A percentile compares a stretch with the other conserved stretches of the same genome.
phyloP scores from a whole-genome alignment of 2,888 invertebrate species.

The Tridacna crocea region DNA sequence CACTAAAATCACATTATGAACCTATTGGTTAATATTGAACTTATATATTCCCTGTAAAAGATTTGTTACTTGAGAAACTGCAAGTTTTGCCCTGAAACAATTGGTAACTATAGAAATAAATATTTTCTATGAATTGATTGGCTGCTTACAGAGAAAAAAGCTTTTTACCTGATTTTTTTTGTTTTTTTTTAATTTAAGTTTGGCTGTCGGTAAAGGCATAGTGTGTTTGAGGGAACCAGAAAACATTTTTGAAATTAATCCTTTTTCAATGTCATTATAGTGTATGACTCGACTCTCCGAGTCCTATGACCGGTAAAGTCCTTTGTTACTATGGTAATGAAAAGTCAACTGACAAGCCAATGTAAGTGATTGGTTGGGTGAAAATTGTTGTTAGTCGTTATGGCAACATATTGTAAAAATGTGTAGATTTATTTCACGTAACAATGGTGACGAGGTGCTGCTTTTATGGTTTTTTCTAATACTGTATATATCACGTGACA shows the following conservation, averaged over 20 bases:
- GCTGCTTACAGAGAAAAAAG: no score
- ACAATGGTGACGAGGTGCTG: conserved; percentile 51
- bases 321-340: conserved; percentile 60
- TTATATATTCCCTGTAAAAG: no score
- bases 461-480: conserved; percentile 64
- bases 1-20: no score
- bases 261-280: conserved; percentile 16
- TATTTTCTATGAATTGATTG: no score
- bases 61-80: no score
- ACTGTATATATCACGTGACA: conserved; percentile 52
- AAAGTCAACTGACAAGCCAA: conserved; percentile 55
- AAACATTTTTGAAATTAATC: neutral
- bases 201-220: no score
- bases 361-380: conserved; percentile 64
- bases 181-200: no score
- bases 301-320: neutral
- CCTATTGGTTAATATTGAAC: no score
- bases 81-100: no score
- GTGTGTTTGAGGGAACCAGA: no score
- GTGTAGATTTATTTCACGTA: conserved; percentile 70
- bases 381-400: conserved; percentile 66
- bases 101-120: no score
- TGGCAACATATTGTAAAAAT: conserved; percentile 68
- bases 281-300: conserved; percentile 15
- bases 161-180: no score